phyloP scores from a whole-genome alignment of 2,888 invertebrate species.

The Chironomus riparius region DNA sequence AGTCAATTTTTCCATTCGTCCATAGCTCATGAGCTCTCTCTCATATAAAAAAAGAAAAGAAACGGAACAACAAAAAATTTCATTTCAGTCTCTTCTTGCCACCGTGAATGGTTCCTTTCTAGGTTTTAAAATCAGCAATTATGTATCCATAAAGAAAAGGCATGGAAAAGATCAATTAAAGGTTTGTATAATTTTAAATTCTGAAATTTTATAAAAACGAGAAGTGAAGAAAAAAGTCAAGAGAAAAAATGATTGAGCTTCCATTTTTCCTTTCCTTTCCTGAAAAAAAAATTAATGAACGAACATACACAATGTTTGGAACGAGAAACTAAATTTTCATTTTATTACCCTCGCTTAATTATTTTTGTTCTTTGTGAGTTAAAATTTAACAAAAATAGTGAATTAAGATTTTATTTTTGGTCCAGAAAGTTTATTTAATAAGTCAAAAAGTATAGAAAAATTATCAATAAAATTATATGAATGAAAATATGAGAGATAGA shows the following conservation, averaged over 20 bases:
- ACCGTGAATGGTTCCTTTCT: slow-evolving; percentile 16
- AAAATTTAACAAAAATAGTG: not conserved
- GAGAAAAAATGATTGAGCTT: not conserved
- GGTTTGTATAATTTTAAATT: slow-evolving; percentile 20
- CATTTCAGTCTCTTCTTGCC: slow-evolving; percentile 11
- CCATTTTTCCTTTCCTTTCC: not conserved
- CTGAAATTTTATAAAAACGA: not conserved
- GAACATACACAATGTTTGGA: too few species aligned
- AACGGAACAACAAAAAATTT: slow-evolving; percentile 25
- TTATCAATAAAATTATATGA: too few species aligned
- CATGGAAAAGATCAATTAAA: slow-evolving; percentile 28
- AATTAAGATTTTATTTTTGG: too few species aligned
- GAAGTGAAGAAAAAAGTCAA: not conserved
- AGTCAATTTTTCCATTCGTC: slow-evolving; percentile 15
- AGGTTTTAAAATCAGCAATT: slow-evolving; percentile 22
- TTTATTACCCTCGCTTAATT: not conserved
- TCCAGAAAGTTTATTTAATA: too few species aligned
- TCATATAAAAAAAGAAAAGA: slow-evolving; percentile 13
- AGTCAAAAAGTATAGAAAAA: too few species aligned
- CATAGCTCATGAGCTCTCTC: slow-evolving; percentile 5
- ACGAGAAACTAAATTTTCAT: too few species aligned
- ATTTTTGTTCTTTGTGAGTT: not conserved
- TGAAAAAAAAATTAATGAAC: not conserved
- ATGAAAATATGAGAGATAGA: not conserved
- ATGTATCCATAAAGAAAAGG: slow-evolving; percentile 27